Evolutionary conservation across 2,113 vertebrate species (phyloP), one percentile per base, ranked within the genome.

Genomic region (Elephas maximus): DNA sequence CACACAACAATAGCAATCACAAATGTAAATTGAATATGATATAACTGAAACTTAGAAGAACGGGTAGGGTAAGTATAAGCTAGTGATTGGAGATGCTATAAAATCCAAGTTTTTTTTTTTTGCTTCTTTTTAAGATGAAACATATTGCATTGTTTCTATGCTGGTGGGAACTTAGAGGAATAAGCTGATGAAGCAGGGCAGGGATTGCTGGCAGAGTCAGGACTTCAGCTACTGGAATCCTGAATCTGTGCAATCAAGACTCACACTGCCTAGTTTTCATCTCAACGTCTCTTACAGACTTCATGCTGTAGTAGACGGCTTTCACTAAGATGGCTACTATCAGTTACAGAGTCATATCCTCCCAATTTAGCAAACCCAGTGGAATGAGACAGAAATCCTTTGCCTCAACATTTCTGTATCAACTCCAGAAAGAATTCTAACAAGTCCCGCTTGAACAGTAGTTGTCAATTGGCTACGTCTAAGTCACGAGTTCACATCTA

Each of bases 351-450:
- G 24, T 69, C 15, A 45, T 4, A 69, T 37, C 11, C 3, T 81
- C 12, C 33, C 6, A 41, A n/a, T 41, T 69, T n/a, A 71, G n/a
- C 77, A 73, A 67, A 60, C 41, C 2, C 7, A 45, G 48, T 67
- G 23, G 8, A 51, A 37, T 63, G 2, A 76, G 12, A 88, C 4
- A 77, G 8, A 89, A 78, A 67, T 51, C 33, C 28, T 63, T 87
- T 92, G n/a, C 92, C 18, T 44, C 6, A 28, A 80, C 71, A 83
- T 67, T 17, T 24, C 21, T 37, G 1, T 62, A 53, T 11, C 6
- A 21, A 28, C 82, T 84, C 48, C 26, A 88, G 14, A 80, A 90
- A 41, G 33, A 91, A 77, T 88, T 93, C 26, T 91, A 24, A 84
- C 4, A 24, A 33, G 28, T 28, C 14, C 85, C 65, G 5, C 21